Evolutionary conservation across 1,140 invertebrate species (phyloP).

Genomic region (Drosophila navojoa): DNA sequence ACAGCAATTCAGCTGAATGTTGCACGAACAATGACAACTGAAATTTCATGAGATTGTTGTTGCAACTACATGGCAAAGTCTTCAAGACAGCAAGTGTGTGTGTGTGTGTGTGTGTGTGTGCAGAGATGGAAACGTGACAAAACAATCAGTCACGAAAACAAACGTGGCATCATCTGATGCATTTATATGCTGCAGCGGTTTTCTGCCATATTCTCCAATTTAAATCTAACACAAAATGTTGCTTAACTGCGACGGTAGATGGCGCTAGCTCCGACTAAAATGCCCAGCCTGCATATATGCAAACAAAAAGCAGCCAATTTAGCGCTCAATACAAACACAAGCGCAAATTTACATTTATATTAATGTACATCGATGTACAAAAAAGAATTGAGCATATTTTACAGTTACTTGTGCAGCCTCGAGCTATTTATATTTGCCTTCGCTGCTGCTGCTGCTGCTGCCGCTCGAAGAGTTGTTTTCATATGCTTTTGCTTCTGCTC

Average conservation of each 20-base stretch:
- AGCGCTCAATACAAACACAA: too few species aligned
- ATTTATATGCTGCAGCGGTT: background rate
- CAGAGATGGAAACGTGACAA: slow-evolving; percentile 41
- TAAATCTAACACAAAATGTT: slow-evolving; percentile 3
- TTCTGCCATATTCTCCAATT: background rate
- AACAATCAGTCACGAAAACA: slow-evolving; percentile 30
- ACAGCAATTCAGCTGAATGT: slow-evolving; percentile 33
- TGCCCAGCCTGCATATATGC: too few species aligned
- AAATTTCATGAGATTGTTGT: slow-evolving; percentile 59
- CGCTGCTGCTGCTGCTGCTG: too few species aligned
- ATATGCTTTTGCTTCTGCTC: background rate
- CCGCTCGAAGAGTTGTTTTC: slow-evolving; percentile 3
- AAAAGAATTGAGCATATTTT: background rate
- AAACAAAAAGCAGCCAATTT: too few species aligned
- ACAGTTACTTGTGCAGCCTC: background rate
- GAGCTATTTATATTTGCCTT: background rate
- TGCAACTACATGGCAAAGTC: slow-evolving; percentile 12
- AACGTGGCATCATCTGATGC: background rate
- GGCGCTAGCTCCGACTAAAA: background rate
- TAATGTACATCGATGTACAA: too few species aligned
- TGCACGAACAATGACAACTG: slow-evolving; percentile 72
- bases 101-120: background rate
- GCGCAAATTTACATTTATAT: background rate
- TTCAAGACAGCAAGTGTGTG: slow-evolving; percentile 3
- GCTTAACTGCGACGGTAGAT: background rate